Percentiles rank a stretch among this genome's conserved stretches.
Conservation (phyloP, 2,797 vertebrate genomes). For the Luscinia luscinia region DNA sequence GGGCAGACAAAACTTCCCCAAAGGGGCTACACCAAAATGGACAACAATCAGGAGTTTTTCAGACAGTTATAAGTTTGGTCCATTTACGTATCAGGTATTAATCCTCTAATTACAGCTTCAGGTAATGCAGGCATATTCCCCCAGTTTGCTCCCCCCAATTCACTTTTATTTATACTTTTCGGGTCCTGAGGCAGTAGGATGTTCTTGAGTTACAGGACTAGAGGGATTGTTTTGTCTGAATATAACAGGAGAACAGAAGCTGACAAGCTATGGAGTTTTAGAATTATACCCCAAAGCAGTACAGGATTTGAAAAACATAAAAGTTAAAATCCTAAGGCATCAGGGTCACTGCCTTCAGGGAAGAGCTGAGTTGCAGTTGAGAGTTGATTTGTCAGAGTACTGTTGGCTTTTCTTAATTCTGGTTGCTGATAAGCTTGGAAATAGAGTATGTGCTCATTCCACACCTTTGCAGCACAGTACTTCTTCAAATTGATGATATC, state of each 20-base stretch:
- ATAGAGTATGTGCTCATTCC: background rate
- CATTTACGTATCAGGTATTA: no score
- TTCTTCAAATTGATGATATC: background rate
- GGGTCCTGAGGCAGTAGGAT: background rate
- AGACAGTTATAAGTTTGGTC: background rate
- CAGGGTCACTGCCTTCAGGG: background rate
- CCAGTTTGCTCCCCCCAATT: background rate
- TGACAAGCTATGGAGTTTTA: background rate
- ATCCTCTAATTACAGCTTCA: background rate
- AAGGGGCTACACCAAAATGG: background rate
- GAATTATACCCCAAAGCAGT: background rate
- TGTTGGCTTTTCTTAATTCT: background rate
- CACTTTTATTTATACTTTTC: background rate
- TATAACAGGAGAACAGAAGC: background rate
- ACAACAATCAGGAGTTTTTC: background rate
- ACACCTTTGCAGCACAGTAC: background rate
- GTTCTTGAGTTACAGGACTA: background rate
- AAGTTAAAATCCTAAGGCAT: background rate
- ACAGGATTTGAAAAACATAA: background rate
- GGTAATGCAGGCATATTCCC: background rate
- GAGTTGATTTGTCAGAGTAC: background rate
- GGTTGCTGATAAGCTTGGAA: background rate
- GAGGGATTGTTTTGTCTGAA: background rate
- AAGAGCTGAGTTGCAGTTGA: background rate
- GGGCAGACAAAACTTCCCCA: background rate